Conservation (phyloP, 2,797 vertebrate genomes). For the Petrocephalus sullivani region DNA sequence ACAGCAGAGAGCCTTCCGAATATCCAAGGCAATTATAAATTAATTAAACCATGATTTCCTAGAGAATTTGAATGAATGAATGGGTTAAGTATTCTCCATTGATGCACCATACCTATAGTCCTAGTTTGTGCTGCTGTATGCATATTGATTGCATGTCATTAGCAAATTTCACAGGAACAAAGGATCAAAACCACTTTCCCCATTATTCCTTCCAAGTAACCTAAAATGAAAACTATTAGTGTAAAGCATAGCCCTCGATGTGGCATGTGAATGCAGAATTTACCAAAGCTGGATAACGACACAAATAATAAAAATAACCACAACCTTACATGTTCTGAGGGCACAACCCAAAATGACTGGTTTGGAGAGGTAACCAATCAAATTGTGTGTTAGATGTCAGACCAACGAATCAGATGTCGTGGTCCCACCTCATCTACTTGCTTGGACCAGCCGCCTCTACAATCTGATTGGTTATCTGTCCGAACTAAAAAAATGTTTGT, state of each 20-base stretch:
- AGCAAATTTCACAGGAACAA: not conserved
- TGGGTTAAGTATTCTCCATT: slow-evolving; percentile 20
- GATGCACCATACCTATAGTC: not conserved
- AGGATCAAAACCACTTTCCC: not conserved
- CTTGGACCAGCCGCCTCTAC: no score
- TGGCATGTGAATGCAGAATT: not conserved
- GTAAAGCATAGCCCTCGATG: not conserved
- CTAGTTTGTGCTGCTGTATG: not conserved
- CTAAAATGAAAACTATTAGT: not conserved
- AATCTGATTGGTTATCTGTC: no score
- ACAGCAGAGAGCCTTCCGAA: slow-evolving; percentile 36
- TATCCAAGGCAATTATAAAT: slow-evolving; percentile 22
- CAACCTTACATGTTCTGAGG: not conserved
- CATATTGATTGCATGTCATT: not conserved
- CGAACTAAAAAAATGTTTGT: no score
- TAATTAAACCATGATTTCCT: slow-evolving; percentile 21
- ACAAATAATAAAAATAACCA: not conserved
- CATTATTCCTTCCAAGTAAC: not conserved
- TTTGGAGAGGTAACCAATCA: no score
- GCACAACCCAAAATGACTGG: no score
- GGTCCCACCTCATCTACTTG: no score
- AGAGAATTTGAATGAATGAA: slow-evolving; percentile 12
- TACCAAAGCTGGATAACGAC: not conserved
- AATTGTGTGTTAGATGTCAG: no score
- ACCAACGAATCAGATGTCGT: no score